Conservation (phyloP, 2,797 vertebrate genomes). For the Paguma larvata region DNA sequence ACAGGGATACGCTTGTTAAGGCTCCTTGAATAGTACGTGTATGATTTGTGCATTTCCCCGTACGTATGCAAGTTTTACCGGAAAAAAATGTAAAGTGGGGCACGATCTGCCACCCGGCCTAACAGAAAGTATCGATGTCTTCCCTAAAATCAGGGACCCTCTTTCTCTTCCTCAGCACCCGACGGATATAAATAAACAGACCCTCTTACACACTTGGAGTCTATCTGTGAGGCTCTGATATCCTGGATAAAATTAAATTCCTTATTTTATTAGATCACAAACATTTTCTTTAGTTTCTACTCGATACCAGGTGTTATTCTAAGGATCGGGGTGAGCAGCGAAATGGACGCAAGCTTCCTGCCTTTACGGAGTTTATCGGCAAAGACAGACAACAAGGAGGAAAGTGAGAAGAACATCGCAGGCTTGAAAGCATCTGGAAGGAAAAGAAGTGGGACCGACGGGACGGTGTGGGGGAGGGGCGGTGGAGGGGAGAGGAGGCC, state of each 20-base stretch:
- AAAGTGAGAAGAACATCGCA: background rate
- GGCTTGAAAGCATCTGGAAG: background rate
- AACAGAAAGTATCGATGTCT: background rate
- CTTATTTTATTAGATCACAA: background rate
- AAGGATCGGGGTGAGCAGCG: background rate
- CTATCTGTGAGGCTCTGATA: background rate
- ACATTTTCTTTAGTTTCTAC: background rate
- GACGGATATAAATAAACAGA: background rate
- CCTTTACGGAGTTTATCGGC: background rate
- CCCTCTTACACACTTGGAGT: background rate
- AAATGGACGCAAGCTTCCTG: background rate
- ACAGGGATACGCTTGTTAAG: background rate
- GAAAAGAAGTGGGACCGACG: background rate
- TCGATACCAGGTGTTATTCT: background rate
- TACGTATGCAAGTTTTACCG: background rate
- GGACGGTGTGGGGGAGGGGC: accelerated
- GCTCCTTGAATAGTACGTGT: background rate
- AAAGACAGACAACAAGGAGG: background rate
- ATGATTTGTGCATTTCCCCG: background rate
- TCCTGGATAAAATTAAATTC: background rate
- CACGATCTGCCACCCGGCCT: background rate
- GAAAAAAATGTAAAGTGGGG: background rate
- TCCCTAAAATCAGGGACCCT: background rate
- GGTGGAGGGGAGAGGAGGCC: no score
- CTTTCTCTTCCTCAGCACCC: background rate